phyloP scores from a whole-genome alignment of 2,888 invertebrate species.

The Dendrolimus houi region DNA sequence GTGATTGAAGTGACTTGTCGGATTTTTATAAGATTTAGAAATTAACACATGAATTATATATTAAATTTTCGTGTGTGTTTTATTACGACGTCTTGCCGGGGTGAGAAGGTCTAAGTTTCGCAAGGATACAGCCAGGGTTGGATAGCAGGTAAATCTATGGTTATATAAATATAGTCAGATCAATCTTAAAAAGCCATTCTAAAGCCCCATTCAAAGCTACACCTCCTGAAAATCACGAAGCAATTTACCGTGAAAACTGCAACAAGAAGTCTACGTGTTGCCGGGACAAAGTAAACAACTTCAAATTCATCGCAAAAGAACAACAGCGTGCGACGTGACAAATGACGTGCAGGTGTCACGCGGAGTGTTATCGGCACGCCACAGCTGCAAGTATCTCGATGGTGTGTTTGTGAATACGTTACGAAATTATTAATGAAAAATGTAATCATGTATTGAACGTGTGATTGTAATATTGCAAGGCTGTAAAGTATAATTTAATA shows the following conservation, averaged over 20 bases:
- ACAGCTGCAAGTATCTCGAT: constrained; percentile 20
- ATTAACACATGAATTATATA: no score
- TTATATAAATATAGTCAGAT: not conserved
- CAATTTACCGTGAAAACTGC: constrained; percentile 45
- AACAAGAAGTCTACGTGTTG: constrained; percentile 30
- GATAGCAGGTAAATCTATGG: no score
- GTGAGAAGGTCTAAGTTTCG: no score
- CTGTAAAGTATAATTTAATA: no score
- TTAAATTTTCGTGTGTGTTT: no score
- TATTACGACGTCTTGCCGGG: no score
- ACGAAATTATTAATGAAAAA: constrained; percentile 1
- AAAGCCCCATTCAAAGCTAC: not conserved
- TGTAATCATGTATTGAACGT: not conserved
- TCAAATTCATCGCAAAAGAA: constrained; percentile 40
- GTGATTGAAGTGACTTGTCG: no score
- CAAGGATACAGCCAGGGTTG: no score
- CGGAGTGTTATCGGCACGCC: constrained; percentile 21
- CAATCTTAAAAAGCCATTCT: constrained; percentile 3
- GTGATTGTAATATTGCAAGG: no score
- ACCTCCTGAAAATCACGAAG: constrained; percentile 34
- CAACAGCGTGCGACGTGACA: constrained; percentile 53
- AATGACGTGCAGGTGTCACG: constrained; percentile 67
- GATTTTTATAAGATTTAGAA: no score
- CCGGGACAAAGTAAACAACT: constrained; percentile 44
- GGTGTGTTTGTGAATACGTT: constrained; percentile 12